These are phyloP conservation scores for Elachura formosa DNA, from an alignment of 2,113 vertebrate species.

Conservation along the genomic window DNA sequence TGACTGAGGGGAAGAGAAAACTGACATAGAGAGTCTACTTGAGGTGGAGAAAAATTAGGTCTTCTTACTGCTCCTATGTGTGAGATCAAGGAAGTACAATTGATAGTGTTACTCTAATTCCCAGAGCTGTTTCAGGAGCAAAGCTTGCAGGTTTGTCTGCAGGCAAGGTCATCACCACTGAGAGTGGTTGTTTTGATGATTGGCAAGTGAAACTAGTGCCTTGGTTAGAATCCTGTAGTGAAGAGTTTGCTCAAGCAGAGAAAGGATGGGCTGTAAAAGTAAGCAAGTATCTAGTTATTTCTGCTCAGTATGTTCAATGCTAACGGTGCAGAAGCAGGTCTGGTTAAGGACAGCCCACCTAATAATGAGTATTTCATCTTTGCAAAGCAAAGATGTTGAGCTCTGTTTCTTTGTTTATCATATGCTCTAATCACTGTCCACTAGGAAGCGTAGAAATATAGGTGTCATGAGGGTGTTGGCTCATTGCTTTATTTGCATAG, in stretches of 20 bases:
- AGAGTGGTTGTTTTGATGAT: not conserved
- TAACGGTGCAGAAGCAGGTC: not conserved
- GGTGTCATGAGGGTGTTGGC: not conserved
- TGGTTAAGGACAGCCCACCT: not conserved
- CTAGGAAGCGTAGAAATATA: not conserved
- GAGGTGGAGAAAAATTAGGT: not conserved
- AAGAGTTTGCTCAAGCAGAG: not conserved
- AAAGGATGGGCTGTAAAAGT: not conserved
- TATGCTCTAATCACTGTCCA: not conserved
- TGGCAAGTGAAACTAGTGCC: not conserved
- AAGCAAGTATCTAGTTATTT: not conserved
- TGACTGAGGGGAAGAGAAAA: not conserved
- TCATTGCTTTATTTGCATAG: not conserved
- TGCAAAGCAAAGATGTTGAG: not conserved
- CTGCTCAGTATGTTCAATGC: not conserved
- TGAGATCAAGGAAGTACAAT: not conserved
- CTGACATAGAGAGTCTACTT: not conserved
- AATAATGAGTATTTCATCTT: not conserved
- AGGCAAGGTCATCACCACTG: not conserved
- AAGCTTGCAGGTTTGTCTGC: not conserved
- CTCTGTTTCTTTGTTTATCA: not conserved
- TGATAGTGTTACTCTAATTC: not conserved
- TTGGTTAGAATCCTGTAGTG: not conserved
- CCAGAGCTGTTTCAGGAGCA: not conserved
- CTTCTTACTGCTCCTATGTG: not conserved